Base-by-base conservation (phyloP, 2,888 invertebrate species). In the Pandemis cinnamomeana region DNA sequence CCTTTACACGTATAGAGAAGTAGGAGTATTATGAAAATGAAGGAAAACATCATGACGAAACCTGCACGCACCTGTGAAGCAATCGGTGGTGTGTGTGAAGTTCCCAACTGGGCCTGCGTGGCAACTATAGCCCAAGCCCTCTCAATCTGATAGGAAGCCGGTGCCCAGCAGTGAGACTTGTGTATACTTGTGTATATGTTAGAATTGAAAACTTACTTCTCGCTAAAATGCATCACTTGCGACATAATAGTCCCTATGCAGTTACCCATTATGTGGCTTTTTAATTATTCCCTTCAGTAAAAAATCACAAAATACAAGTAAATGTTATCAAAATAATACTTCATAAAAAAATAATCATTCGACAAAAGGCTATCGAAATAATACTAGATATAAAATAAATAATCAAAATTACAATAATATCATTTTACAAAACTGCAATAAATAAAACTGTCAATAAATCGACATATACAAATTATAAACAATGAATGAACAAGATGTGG, bases 271-370 rank as follows among this genome's bases (percentile, higher is more conserved):
- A 11, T 58, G 27, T 58, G 5, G 5, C 1, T 8, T 58, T 58
- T 58, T 10, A 58, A 5, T 27, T 58, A 58, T 11, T n/a, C 58
- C 20, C 58, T 58, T 27, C 27, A 27, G 27, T 27, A 58, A 11
- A 58, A 58, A 58, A 58, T 11, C n/a, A 58, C 7, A 20, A 55
- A 55, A 55, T 55, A 55, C 55, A 55, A 55, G 13, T 55, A 58
- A 58, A 27, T 10, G 27, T 58, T 11, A 11, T 27, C 20, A 27
- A 58, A 58, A 58, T 3, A 58, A 58, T 55, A 7, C 20, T 20
- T 55, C 2, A 55, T 7, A 55, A 1, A 11, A 27, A 27, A 58
- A 58, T 27, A 58, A 58, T 27, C n/a, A 55, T 55, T 6, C 4
- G 8, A 55, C 7, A 55, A 51, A 51, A 51, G 10, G 5, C 11